Evolutionary conservation across 2,113 vertebrate genomes (phyloP).

Genomic region (Pterocles burchelli): DNA sequence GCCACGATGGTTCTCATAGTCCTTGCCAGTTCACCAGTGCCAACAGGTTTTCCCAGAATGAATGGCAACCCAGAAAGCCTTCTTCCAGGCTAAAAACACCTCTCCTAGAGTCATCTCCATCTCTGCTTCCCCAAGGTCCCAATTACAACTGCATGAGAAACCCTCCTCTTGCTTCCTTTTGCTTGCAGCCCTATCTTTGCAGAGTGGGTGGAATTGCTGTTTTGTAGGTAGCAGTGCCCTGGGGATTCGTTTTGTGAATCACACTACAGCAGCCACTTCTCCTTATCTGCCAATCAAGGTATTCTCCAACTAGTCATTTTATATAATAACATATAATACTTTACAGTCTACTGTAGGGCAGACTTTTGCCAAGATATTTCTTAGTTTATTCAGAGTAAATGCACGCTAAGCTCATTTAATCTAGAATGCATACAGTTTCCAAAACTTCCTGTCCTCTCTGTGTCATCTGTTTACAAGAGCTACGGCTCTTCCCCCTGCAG

Average conservation of each 20-base stretch:
- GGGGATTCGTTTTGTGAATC: background rate
- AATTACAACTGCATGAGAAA: background rate
- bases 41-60: background rate
- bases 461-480: background rate
- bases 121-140: background rate
- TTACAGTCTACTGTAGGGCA: background rate
- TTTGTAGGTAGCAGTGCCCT: background rate
- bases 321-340: background rate
- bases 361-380: conserved; percentile 18
- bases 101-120: background rate
- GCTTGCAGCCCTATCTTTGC: background rate
- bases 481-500: background rate
- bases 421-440: background rate
- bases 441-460: background rate
- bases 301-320: conserved; percentile 10
- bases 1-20: background rate
- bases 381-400: conserved; percentile 9
- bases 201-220: conserved; percentile 30
- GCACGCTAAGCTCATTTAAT: background rate
- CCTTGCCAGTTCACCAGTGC: background rate
- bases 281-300: conserved; percentile 37
- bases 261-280: background rate
- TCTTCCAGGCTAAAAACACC: background rate
- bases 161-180: background rate
- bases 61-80: background rate